Base-by-base conservation (phyloP, 2,888 invertebrate species). In the Phyllotreta striolata region DNA sequence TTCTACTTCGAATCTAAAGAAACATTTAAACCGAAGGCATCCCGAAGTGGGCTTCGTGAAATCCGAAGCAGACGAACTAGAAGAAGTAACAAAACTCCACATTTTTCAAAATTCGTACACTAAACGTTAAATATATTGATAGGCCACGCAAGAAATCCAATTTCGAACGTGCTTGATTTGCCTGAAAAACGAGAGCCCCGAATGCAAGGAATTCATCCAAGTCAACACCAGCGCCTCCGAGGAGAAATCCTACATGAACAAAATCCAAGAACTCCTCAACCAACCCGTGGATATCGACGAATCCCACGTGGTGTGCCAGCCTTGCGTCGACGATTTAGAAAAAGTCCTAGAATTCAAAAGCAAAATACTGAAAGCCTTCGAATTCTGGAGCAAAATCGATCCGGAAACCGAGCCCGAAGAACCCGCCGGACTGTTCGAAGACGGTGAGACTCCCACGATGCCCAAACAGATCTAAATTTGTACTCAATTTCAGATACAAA, bases 291-390 rank as follows among this genome's bases (percentile, higher is more conserved):
- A 62, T 13, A 59, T 66, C 40, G 61, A 63, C 37, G 66, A 70
- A 7, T 59, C 59, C 13, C 66, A 66, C 13, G 62, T 68, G 14
- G 55, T 70, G 13, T 70, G 70, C 41, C 57, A 60, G 34, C 35
- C 51, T 39, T 69, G 69, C 38, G 12, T 63, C 9, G 51, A 63
- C n/a, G 66, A 68, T 44, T 57, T 67, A 38, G 67, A 68, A 52
- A 62, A 63, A 51, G 64, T 73, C 1, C 76, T 73, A 58, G 66
- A 72, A 38, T 78, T 78, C 56, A 70, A 68, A 44, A 67, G 72
- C 62, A 75, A 71, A 64, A 72, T 77, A 1, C 60, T 73, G 8
- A 56, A 54, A 34, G 73, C 76, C 3, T 74, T 77, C 63, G 73
- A 72, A 56, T 66, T 70, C 34, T 69, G 75, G 63, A 66, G 40